phyloP scores from a whole-genome alignment of 2,113 vertebrate species.

The Mugil cephalus region DNA sequence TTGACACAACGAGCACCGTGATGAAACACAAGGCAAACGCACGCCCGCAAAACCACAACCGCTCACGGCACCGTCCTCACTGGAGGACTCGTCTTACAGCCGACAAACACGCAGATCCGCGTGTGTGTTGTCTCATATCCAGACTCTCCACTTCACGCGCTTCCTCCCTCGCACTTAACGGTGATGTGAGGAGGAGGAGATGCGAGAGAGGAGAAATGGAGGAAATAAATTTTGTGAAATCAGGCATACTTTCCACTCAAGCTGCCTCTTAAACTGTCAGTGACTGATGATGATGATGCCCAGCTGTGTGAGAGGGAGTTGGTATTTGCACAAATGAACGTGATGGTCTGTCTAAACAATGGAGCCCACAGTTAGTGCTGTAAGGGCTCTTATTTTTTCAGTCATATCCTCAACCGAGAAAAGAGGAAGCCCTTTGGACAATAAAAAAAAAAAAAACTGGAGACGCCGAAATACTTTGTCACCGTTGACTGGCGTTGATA shows the following conservation, averaged over 20 bases:
- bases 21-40: background rate
- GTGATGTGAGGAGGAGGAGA: background rate
- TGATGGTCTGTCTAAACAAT: constrained; percentile 2
- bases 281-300: constrained; percentile 3
- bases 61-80: background rate
- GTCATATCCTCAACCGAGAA: background rate
- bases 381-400: background rate
- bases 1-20: background rate
- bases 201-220: background rate
- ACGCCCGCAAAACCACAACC: constrained; percentile 18
- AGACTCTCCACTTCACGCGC: background rate
- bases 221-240: constrained; percentile 2
- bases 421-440: background rate
- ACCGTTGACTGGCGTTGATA: too few relatives aligned
- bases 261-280: background rate
- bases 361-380: background rate
- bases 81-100: background rate
- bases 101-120: constrained; percentile 3
- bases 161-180: background rate
- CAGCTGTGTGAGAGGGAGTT: constrained; percentile 18
- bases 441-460: too few relatives aligned
- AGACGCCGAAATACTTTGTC: too few relatives aligned
- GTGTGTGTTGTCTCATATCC: background rate
- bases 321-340: constrained; percentile 17
- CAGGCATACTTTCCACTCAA: background rate